Evolutionary conservation across 1,140 invertebrate species (phyloP).

Genomic region (Delia radicum): DNA sequence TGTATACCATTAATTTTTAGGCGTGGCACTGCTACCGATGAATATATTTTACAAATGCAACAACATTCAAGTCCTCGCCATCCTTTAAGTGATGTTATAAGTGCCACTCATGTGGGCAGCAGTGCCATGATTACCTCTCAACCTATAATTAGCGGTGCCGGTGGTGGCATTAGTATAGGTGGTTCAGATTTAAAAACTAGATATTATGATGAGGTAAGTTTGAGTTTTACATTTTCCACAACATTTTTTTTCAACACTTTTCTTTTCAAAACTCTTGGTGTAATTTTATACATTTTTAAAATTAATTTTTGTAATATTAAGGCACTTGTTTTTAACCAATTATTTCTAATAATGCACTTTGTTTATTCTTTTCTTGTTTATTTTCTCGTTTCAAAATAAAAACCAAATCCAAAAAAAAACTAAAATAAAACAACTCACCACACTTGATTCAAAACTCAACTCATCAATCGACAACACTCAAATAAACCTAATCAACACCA

Average conservation of each 20-base stretch:
- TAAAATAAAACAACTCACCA: neutral
- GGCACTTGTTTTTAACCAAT: conserved; percentile 34
- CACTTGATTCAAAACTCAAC: neutral
- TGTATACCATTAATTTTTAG: conserved; percentile 48
- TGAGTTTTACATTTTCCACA: neutral
- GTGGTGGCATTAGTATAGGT: conserved; percentile 45
- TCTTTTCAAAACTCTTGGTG: conserved; percentile 14
- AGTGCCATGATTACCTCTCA: conserved; percentile 44
- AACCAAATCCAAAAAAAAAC: neutral
- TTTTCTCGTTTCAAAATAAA: neutral
- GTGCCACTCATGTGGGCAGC: conserved; percentile 40
- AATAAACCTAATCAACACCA: too few relatives aligned
- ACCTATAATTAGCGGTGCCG: conserved; percentile 44
- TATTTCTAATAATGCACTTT: conserved; percentile 8
- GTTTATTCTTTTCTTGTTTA: conserved; percentile 9
- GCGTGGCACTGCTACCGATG: conserved; percentile 71
- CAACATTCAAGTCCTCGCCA: conserved; percentile 49
- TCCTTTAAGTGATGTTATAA: conserved; percentile 49
- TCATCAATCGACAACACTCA: neutral
- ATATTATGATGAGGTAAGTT: conserved; percentile 52
- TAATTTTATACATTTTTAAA: conserved; percentile 11
- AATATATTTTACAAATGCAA: conserved; percentile 65
- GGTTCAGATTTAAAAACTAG: conserved; percentile 43
- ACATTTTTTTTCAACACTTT: too few relatives aligned
- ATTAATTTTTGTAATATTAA: conserved; percentile 24